Evolutionary conservation across 2,888 invertebrate species (phyloP).

Genomic region (Euclidia mi): DNA sequence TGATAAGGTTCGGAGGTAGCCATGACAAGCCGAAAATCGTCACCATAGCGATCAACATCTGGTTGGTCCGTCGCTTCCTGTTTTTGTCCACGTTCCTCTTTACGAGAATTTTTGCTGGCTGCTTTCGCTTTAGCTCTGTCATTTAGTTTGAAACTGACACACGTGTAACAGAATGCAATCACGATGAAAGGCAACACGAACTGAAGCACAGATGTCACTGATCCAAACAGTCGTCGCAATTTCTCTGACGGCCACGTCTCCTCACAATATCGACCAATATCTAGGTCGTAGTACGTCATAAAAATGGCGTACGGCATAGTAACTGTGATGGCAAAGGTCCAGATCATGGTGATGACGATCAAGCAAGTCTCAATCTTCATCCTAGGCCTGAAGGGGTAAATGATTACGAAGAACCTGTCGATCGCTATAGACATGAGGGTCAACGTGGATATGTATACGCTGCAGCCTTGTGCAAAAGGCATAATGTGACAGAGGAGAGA

Average conservation of each 20-base stretch:
- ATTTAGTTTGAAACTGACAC: slow-evolving; percentile 96
- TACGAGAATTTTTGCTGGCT: slow-evolving; percentile 95
- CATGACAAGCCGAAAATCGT: slow-evolving; percentile 99
- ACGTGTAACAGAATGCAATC: slow-evolving; percentile 98
- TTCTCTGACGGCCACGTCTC: slow-evolving; percentile 97
- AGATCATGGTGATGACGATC: slow-evolving; percentile 96
- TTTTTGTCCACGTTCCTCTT: slow-evolving; percentile 97
- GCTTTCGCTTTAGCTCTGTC: slow-evolving; percentile 96
- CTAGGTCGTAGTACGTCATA: slow-evolving; percentile 91
- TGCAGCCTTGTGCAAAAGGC: slow-evolving; percentile 98
- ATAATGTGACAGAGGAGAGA: slow-evolving; percentile 97
- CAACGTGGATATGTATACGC: slow-evolving; percentile 99
- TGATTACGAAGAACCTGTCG: slow-evolving; percentile 99
- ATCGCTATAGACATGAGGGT: slow-evolving; percentile 99
- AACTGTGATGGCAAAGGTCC: slow-evolving; percentile 96
- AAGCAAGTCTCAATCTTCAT: slow-evolving; percentile 97
- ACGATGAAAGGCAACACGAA: slow-evolving; percentile 98
- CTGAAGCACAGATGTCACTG: slow-evolving; percentile 96
- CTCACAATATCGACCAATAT: slow-evolving; percentile 92
- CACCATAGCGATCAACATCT: slow-evolving; percentile 99
- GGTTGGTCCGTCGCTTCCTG: slow-evolving; percentile 97
- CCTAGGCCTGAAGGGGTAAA: slow-evolving; percentile 97
- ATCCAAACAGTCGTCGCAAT: slow-evolving; percentile 95
- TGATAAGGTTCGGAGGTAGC: slow-evolving; percentile 97
- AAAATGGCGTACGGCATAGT: slow-evolving; percentile 98